phyloP scores from a whole-genome alignment of 2,888 invertebrate species.

The Dysmachus trigonus region DNA sequence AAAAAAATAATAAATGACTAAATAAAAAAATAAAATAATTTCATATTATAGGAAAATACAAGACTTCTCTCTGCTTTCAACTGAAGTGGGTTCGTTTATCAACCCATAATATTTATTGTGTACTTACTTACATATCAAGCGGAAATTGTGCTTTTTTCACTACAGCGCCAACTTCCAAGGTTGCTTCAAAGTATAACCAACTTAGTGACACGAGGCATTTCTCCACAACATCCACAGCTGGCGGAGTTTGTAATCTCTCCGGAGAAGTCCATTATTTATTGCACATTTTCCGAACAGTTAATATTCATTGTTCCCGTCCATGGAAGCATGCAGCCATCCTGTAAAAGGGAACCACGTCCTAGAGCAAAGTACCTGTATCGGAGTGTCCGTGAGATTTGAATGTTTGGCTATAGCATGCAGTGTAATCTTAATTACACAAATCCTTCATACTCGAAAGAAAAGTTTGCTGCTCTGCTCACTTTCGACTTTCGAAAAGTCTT shows the following conservation, averaged over 20 bases:
- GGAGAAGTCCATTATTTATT: neutral
- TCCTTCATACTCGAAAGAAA: neutral
- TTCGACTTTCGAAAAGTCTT: slow-evolving; percentile 1
- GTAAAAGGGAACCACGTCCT: neutral
- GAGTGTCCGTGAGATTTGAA: neutral
- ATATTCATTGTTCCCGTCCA: neutral
- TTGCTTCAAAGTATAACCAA: neutral
- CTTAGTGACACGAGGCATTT: neutral
- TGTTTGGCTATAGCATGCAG: neutral
- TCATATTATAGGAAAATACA: too few relatives aligned
- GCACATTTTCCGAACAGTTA: neutral
- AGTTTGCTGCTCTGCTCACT: slow-evolving; percentile 19
- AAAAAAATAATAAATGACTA: too few relatives aligned
- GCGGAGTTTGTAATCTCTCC: neutral
- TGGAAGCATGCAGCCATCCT: neutral
- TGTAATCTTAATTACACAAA: slow-evolving; percentile 21
- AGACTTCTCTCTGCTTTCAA: too few relatives aligned
- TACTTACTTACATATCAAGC: neutral
- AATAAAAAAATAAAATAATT: too few relatives aligned
- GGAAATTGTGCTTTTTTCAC: neutral
- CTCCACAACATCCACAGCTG: neutral
- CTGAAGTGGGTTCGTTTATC: too few relatives aligned
- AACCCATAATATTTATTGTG: too few relatives aligned
- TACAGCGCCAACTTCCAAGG: neutral
- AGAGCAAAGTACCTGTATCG: neutral